These are phyloP conservation scores for Meteorus sp. DNA, from an alignment of 1,140 invertebrate species.

Conservation along the genomic window DNA sequence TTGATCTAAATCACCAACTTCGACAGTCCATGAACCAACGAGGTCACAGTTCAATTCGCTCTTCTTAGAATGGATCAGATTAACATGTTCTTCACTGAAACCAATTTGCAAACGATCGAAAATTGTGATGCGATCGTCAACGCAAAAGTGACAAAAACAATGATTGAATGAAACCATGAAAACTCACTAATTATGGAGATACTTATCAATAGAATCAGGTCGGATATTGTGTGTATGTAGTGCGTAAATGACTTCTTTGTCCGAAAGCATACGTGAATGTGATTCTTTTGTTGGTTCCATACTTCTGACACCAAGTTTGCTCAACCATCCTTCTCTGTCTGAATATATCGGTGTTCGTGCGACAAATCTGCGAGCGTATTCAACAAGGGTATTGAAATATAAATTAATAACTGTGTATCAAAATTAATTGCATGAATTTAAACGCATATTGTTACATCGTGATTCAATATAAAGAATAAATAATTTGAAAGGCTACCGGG, in stretches of 20 bases:
- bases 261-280: conserved; percentile 91
- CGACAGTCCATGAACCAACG: conserved; percentile 85
- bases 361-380: conserved; percentile 35
- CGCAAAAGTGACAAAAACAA: neutral
- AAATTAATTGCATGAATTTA: no score
- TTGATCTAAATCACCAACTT: conserved; percentile 97
- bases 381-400: conserved; percentile 7
- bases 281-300: conserved; percentile 94
- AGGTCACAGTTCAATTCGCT: conserved; percentile 72
- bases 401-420: no score
- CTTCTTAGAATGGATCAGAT: conserved; percentile 76
- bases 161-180: neutral
- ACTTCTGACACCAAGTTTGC: conserved; percentile 84
- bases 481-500: conserved; percentile 34
- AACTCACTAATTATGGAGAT: conserved; percentile 89
- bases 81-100: conserved; percentile 78
- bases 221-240: conserved; percentile 93
- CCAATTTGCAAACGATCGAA: no score
- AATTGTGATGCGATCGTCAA: no score
- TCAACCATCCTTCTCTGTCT: conserved; percentile 80
- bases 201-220: conserved; percentile 82
- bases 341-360: conserved; percentile 55
- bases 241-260: conserved; percentile 93
- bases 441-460: neutral
- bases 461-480: neutral